phyloP scores from a whole-genome alignment of 2,113 vertebrate species.

The Leptocoma aspasia region DNA sequence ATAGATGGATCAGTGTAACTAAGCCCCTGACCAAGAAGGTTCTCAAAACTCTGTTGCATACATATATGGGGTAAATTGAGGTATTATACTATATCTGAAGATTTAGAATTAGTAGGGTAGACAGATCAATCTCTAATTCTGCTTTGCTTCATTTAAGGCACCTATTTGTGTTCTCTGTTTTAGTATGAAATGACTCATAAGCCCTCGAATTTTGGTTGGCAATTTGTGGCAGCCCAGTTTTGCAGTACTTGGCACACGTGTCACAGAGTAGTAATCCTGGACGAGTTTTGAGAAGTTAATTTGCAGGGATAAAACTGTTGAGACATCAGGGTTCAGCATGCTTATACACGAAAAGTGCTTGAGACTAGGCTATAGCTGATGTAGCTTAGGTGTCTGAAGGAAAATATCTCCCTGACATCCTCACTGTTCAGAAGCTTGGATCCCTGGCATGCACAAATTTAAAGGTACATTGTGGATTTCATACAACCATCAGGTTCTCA shows the following conservation, averaged over 20 bases:
- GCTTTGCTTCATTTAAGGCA: neutral
- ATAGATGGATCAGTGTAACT: neutral
- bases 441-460: neutral
- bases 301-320: neutral
- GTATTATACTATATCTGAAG: neutral
- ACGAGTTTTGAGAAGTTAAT: neutral
- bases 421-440: neutral
- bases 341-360: neutral
- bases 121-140: neutral
- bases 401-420: neutral
- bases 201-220: neutral
- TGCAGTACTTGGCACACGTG: fast-evolving
- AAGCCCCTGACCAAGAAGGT: neutral
- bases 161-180: neutral
- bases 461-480: neutral
- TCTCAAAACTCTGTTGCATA: neutral
- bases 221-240: neutral
- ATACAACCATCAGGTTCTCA: neutral
- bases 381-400: neutral
- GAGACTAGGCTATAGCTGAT: neutral
- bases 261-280: neutral
- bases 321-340: neutral
- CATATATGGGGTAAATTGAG: neutral
- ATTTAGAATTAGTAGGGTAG: neutral
- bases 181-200: neutral